Percentiles rank a stretch among this genome's conserved stretches.
Conservation (phyloP, 2,797 vertebrate species). For the Garrulus glandarius region DNA sequence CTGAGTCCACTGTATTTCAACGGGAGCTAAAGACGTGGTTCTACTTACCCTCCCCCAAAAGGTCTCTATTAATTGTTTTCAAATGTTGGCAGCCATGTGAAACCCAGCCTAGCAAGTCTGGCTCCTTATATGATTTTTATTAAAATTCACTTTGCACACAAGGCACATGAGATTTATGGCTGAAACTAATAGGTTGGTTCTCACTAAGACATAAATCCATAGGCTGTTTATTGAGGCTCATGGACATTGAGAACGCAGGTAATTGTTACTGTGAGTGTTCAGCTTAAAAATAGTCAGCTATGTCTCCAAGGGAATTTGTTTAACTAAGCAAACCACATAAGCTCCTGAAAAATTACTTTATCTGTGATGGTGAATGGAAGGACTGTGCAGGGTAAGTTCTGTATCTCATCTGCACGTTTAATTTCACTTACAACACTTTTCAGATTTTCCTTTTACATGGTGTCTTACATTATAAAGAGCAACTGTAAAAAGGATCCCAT, state of each 20-base stretch:
- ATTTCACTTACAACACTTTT: not conserved
- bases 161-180: constrained; percentile 74
- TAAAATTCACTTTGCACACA: constrained; percentile 79
- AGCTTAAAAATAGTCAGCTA: constrained; percentile 61
- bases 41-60: constrained; percentile 48
- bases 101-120: constrained; percentile 71
- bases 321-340: constrained; percentile 47
- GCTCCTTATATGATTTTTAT: constrained; percentile 78
- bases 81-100: constrained; percentile 76
- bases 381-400: not conserved
- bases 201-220: constrained; percentile 77
- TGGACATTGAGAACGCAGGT: constrained; percentile 65
- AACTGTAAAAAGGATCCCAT: not conserved
- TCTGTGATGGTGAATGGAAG: not conserved
- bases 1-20: constrained; percentile 69
- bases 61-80: constrained; percentile 76
- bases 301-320: constrained; percentile 59
- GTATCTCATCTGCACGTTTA: not conserved
- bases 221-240: constrained; percentile 68
- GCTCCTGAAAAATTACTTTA: constrained; percentile 49
- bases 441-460: not conserved
- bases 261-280: constrained; percentile 70
- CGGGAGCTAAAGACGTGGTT: constrained; percentile 64
- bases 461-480: not conserved
- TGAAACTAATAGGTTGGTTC: constrained; percentile 78